A percentile compares a stretch with the other conserved stretches of the same genome.
Conservation (phyloP, 2,797 vertebrate genomes). For the Dermochelys coriacea region DNA sequence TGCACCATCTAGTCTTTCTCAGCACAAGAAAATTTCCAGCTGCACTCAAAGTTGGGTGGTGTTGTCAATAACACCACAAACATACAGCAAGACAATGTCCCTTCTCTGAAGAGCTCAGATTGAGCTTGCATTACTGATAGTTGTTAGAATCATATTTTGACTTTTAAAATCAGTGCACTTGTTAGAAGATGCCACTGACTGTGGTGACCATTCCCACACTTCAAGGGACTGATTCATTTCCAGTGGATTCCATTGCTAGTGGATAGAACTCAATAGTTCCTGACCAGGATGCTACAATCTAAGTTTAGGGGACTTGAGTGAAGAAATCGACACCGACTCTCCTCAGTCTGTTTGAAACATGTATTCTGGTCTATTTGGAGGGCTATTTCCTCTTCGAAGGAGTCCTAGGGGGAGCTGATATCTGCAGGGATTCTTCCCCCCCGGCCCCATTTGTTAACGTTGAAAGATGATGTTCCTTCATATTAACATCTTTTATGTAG, state of each 20-base stretch:
- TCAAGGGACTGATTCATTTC: neutral
- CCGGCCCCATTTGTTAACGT: neutral
- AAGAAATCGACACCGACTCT: constrained; percentile 11
- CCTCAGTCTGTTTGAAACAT: neutral
- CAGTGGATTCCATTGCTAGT: neutral
- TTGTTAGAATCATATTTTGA: neutral
- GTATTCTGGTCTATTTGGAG: neutral
- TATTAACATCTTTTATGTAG: neutral
- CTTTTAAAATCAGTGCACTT: neutral
- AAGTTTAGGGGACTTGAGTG: constrained; percentile 40
- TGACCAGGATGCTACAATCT: neutral
- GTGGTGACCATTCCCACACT: neutral
- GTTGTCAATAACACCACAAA: neutral
- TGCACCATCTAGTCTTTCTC: fast-evolving
- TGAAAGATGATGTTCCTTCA: neutral
- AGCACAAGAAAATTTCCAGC: neutral
- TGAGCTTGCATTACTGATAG: neutral
- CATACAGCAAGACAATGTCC: neutral
- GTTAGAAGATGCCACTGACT: neutral
- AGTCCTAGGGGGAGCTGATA: neutral
- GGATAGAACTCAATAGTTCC: neutral
- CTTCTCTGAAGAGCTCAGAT: neutral
- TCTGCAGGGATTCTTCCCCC: neutral
- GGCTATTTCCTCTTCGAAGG: neutral
- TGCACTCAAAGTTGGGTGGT: neutral